Conservation (phyloP, 2,797 vertebrate genomes). For the Chaetophractus vellerosus region DNA sequence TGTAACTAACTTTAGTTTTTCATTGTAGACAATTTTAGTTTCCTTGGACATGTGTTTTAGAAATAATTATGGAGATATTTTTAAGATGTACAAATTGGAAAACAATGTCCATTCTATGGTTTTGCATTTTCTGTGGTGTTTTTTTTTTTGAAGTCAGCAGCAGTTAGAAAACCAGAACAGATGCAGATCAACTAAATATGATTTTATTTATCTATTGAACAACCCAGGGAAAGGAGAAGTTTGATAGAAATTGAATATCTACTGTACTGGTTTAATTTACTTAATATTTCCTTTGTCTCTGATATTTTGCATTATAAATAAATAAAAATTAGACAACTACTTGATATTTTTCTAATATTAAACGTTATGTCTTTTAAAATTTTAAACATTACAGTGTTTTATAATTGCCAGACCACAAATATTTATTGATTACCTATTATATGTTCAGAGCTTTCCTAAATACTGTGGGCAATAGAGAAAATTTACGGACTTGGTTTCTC, state of each 20-base stretch:
- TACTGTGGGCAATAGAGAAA: neutral
- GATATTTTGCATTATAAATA: neutral
- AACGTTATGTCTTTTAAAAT: neutral
- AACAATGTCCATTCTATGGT: neutral
- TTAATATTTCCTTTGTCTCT: neutral
- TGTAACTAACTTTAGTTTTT: neutral
- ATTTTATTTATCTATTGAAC: neutral
- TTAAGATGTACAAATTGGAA: neutral
- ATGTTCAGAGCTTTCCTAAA: neutral
- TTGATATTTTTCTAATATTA: neutral
- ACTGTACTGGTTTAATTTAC: neutral
- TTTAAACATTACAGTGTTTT: neutral
- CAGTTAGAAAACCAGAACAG: neutral
- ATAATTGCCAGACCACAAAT: neutral
- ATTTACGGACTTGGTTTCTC: neutral
- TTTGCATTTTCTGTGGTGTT: neutral
- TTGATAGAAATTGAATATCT: neutral
- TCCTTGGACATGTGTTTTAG: neutral
- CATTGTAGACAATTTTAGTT: neutral
- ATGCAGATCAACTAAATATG: neutral
- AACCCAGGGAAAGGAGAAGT: neutral
- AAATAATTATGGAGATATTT: neutral
- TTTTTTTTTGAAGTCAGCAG: neutral
- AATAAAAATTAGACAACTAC: neutral
- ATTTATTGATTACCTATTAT: neutral